These are phyloP conservation scores for Parnassius orleans DNA, from an alignment of 2,888 invertebrate genomes.

Conservation along the genomic window DNA sequence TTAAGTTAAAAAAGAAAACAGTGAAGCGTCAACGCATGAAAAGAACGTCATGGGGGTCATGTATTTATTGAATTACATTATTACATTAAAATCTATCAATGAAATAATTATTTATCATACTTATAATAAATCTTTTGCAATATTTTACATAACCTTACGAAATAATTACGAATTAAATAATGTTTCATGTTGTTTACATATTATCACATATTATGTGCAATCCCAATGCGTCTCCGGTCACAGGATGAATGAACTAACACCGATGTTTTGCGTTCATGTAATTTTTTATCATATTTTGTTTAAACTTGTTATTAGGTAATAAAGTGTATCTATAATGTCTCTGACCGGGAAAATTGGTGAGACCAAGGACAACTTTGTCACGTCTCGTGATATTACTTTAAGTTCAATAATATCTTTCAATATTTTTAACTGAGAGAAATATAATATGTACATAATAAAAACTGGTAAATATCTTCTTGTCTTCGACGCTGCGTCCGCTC, in stretches of 20 bases:
- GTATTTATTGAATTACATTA: too few relatives aligned
- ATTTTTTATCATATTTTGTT: conserved; percentile 22
- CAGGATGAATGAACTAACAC: conserved; percentile 23
- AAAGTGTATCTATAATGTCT: conserved; percentile 18
- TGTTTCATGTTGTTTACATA: conserved; percentile 16
- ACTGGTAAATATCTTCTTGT: background rate
- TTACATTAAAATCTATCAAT: too few relatives aligned
- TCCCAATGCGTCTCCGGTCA: conserved; percentile 18
- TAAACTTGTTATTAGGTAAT: conserved; percentile 23
- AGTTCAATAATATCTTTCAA: background rate
- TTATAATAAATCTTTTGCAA: too few relatives aligned
- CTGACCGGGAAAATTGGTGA: conserved; percentile 13
- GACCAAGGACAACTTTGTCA: conserved; percentile 3
- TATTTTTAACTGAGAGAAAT: background rate
- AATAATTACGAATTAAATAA: background rate
- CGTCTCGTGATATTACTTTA: background rate
- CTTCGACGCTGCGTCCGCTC: too few relatives aligned
- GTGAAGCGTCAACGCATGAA: too few relatives aligned
- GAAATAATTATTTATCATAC: too few relatives aligned
- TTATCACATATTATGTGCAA: background rate
- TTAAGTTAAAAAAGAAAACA: too few relatives aligned
- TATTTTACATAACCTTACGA: too few relatives aligned
- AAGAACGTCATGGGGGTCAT: too few relatives aligned
- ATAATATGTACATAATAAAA: background rate
- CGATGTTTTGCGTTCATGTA: conserved; percentile 15